phyloP scores from a whole-genome alignment of 2,888 invertebrate genomes.

The Melanchra persicariae region DNA sequence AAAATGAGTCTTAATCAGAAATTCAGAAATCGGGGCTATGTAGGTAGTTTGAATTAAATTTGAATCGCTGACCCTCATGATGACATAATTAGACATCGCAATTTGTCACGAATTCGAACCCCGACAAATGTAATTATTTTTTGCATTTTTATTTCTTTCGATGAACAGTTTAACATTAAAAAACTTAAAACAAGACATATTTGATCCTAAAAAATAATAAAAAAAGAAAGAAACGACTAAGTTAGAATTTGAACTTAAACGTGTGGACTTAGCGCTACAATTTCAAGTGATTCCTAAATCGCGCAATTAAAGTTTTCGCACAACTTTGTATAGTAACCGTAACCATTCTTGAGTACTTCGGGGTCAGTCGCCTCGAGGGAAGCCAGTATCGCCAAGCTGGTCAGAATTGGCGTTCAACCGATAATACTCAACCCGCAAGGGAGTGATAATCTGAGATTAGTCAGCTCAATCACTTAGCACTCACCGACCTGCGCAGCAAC shows the following conservation, averaged over 20 bases:
- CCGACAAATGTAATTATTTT: neutral
- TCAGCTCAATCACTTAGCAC: too few relatives aligned
- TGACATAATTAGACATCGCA: too few relatives aligned
- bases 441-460: too few relatives aligned
- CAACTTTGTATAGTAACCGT: neutral
- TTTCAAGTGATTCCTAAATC: neutral
- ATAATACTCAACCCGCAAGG: too few relatives aligned
- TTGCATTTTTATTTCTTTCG: neutral
- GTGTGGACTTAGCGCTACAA: too few relatives aligned
- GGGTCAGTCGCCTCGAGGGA: neutral
- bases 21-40: too few relatives aligned
- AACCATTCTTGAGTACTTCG: neutral
- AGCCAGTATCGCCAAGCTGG: slow-evolving; percentile 1
- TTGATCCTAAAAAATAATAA: neutral
- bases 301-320: slow-evolving; percentile 6
- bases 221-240: too few relatives aligned
- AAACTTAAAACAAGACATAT: neutral
- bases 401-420: too few relatives aligned
- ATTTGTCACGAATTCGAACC: neutral
- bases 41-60: too few relatives aligned
- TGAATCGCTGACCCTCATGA: too few relatives aligned
- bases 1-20: too few relatives aligned
- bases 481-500: too few relatives aligned
- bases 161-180: neutral
- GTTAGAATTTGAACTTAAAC: neutral